Base-by-base conservation (phyloP, 1,140 invertebrate genomes). In the Luehdorfia chinensis region DNA sequence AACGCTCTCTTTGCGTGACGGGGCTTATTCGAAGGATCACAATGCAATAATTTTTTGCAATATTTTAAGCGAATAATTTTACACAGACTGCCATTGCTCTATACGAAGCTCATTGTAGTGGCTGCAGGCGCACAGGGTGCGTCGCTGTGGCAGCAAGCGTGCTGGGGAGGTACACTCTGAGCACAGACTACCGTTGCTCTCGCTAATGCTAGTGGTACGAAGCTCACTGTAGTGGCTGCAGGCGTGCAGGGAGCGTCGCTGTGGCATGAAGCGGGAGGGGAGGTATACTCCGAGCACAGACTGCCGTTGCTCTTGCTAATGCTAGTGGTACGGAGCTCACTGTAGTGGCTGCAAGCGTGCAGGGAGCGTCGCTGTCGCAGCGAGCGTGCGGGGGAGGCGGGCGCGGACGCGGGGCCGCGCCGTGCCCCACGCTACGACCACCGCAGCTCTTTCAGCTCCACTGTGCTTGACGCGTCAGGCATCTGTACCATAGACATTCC, bases 361-460 rank as follows among this genome's bases (percentile, higher is more conserved):
- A 37, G 47, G 25, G 27, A 28, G 33, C 19, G 18, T 6, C 32
- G 23, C 45, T 37, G 45, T 64, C 23, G 59, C 9, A 50, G 41
- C 44, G 55, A 65, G 61, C 11, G 62, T 51, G 71, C 61, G 60
- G 73, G 77, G 44, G 74, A 73, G 33, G 74, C 69, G 50, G 74
- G 64, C 54, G 73, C 75, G 50, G 80, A 75, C 11, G 64, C 66
- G 34, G 62, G 50, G 30, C 66, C 71, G 46, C 72, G 69, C 68
- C 70, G 61, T 44, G 65, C 66, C 54, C 62, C 62, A 32, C 71
- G 81, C 81, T 85, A 86, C 72, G 80, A 84, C 69, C 78, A 77
- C 14, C 81, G 70, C 23, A 87, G 58, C 53, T 84, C 84, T 54
- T 84, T 81, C 33, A 87, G 48, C 55, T 85, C 81, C 18, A 87